Base-by-base conservation (phyloP, 2,797 vertebrate genomes). In the Ciconia nigra region DNA sequence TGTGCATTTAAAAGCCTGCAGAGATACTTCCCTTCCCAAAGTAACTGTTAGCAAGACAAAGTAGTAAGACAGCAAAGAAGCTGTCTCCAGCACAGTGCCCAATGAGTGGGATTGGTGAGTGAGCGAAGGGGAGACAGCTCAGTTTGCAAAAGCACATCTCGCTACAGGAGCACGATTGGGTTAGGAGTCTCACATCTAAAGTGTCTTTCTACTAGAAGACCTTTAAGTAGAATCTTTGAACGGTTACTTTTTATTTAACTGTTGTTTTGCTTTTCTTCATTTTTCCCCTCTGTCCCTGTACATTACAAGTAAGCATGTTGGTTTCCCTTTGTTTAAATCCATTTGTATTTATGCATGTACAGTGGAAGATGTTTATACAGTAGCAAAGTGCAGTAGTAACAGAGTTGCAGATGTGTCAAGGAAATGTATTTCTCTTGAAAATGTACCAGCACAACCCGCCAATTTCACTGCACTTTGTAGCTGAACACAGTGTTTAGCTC, bases 81-180 rank as follows among this genome's bases (percentile, higher is more conserved):
- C 65, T 52, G 0, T 33, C 58, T 46, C 37, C 9, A 6, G 8
- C 28, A 10, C 9, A 15, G 58, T 37, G 62, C 39, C 41, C 4
- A 3, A 3, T 5, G 17, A 33, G n/a, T 25, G 41, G 39, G 46
- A 33, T 29, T 35, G n/a, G 37, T 57, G 58, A 37, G 55, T 9
- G 49, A 11, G 33, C 8, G 21, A 57, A 79, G 42, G 22, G 20
- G 25, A 67, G 51, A 46, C 0, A 10, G 46, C 51, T 88, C 83
- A 10, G 13, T 9, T 71, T 74, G 71, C 18, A 73, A 46, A 61
- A 59, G 10, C n/a, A 26, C 29, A 24, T 17, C 46, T 67, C 0
- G 1, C 35, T 58, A 4, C 73, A 70, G 66, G 35, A 70, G 20
- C 15, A 5, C 0, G 0, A 1, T 49, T 46, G 46, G 19, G 4